Conservation (phyloP, 2,797 vertebrate species). For the Urophycis tenuis region DNA sequence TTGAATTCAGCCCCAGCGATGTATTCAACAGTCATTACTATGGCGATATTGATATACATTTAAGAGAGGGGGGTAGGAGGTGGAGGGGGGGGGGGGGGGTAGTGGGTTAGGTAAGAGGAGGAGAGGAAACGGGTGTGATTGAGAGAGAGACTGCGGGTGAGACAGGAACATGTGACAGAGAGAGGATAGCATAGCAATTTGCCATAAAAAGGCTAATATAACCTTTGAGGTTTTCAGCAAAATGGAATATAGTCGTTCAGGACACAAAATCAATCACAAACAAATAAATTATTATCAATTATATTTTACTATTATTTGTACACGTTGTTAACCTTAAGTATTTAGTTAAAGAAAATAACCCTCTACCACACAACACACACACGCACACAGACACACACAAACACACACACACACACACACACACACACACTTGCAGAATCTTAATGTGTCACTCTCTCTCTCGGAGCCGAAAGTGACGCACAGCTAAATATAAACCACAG, state of each 20-base stretch:
- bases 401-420: not conserved
- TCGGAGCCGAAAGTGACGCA: slow-evolving; percentile 29
- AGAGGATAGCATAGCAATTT: not conserved
- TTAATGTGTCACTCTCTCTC: not conserved
- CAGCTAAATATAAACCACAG: slow-evolving; percentile 85
- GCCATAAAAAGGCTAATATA: not conserved
- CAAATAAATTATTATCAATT: slow-evolving; percentile 16
- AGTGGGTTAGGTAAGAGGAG: not conserved
- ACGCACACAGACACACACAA: not conserved
- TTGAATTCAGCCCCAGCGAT: not conserved
- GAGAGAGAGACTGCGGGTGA: not conserved
- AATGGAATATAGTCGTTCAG: not conserved
- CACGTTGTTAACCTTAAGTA: slow-evolving; percentile 7
- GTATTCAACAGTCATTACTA: not conserved
- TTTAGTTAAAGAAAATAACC: slow-evolving; percentile 32
- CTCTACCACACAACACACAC: not conserved
- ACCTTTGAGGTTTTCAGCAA: not conserved
- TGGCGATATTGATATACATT: not conserved
- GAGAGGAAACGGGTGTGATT: not conserved
- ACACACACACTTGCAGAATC: not conserved
- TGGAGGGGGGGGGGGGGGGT: too few species aligned
- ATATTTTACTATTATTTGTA: slow-evolving; percentile 29
- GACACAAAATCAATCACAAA: not conserved
- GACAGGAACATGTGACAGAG: not conserved
- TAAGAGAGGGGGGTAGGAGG: not conserved